A percentile compares a stretch with the other conserved stretches of the same genome.
phyloP scores from a whole-genome alignment of 2,113 vertebrate genomes.

The Cathartes aura region DNA sequence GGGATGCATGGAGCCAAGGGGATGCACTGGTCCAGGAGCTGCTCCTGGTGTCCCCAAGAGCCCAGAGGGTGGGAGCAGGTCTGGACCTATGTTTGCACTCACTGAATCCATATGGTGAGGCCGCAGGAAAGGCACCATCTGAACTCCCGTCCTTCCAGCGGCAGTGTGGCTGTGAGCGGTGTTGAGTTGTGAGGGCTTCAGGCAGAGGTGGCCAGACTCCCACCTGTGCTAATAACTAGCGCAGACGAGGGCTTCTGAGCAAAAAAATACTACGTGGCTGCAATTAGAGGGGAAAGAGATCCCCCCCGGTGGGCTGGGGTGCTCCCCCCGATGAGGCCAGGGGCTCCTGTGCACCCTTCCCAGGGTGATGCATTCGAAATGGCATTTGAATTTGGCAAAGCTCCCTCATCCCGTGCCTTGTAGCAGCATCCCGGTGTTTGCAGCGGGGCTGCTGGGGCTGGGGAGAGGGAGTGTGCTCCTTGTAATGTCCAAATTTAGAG shows the following conservation, averaged over 20 bases:
- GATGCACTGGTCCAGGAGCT: not conserved
- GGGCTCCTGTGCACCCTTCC: not conserved
- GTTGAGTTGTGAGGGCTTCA: fast-evolving
- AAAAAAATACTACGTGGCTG: not conserved
- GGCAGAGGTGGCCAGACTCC: not conserved
- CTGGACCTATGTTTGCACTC: not conserved
- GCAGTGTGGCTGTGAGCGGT: not conserved
- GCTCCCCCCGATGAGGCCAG: fast-evolving
- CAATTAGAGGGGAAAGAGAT: not conserved
- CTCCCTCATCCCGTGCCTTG: not conserved
- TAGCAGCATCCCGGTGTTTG: not conserved
- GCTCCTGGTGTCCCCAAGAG: not conserved
- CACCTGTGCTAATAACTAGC: not conserved
- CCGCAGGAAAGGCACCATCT: fast-evolving
- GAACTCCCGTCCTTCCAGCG: not conserved
- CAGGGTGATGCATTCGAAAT: not conserved
- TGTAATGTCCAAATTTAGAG: not conserved
- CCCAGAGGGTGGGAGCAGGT: not conserved
- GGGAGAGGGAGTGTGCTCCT: not conserved
- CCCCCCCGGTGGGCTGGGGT: fast-evolving
- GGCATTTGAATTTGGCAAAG: fast-evolving
- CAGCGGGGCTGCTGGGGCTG: not conserved
- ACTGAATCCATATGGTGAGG: fast-evolving
- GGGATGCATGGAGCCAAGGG: not conserved
- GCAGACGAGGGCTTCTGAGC: not conserved